Conservation (phyloP, 1,140 invertebrate species). For the Panulirus ornatus region DNA sequence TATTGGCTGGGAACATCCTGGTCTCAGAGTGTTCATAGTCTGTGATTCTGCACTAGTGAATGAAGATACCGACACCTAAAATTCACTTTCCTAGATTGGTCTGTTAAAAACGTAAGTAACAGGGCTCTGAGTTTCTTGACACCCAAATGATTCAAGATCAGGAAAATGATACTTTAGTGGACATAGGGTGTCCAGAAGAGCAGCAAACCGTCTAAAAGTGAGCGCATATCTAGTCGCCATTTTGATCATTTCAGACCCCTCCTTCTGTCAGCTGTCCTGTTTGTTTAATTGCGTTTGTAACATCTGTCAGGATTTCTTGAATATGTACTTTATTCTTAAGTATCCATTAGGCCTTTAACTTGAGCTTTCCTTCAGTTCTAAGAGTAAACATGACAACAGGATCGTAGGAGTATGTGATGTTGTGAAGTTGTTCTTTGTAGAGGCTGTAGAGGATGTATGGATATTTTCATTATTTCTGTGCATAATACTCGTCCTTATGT, state of each 20-base stretch:
- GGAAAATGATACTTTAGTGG: background rate
- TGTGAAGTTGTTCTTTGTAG: conserved; percentile 56
- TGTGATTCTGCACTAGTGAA: conserved; percentile 69
- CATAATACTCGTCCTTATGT: background rate
- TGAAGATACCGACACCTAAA: conserved; percentile 56
- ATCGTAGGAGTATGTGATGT: background rate
- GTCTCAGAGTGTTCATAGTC: conserved; percentile 43
- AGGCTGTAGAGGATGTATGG: conserved; percentile 2
- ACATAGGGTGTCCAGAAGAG: background rate
- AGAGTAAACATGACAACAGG: background rate
- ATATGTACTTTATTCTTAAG: background rate
- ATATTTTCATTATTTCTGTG: conserved; percentile 41
- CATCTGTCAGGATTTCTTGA: background rate
- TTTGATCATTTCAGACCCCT: conserved; percentile 60
- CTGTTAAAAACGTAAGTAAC: conserved; percentile 51
- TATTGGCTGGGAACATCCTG: background rate
- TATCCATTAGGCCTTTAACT: conserved; percentile 25
- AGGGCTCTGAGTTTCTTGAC: too few species aligned
- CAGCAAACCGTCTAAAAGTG: conserved; percentile 34
- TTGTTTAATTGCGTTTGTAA: conserved; percentile 31
- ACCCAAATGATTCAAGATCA: background rate
- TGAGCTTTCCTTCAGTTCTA: background rate
- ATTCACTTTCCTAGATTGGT: conserved; percentile 47
- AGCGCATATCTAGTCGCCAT: conserved; percentile 64
- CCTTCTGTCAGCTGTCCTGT: conserved; percentile 68